phyloP scores from a whole-genome alignment of 2,113 vertebrate genomes.

The Microtus pennsylvanicus region DNA sequence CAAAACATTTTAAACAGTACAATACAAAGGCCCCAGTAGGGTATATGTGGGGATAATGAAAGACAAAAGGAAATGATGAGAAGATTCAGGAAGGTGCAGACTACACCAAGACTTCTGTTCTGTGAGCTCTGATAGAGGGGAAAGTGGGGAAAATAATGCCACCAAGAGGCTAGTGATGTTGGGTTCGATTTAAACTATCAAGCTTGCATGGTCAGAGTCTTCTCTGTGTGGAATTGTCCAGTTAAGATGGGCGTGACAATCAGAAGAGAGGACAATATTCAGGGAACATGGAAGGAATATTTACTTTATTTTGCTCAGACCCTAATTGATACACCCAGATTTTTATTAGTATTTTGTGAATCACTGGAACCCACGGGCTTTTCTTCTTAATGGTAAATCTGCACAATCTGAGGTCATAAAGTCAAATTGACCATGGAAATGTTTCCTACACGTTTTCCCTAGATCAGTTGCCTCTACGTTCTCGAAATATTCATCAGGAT shows the following conservation, averaged over 20 bases:
- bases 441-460: neutral
- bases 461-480: neutral
- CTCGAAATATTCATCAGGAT: neutral
- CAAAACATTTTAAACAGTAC: neutral
- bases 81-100: neutral
- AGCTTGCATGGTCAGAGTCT: neutral
- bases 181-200: neutral
- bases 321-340: constrained; percentile 22
- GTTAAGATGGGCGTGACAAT: neutral
- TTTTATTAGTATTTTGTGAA: constrained; percentile 54
- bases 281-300: neutral
- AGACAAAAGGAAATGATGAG: neutral
- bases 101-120: neutral
- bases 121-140: neutral
- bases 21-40: neutral
- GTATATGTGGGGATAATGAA: neutral
- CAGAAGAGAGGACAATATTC: neutral
- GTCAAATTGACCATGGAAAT: constrained; percentile 1
- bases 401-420: constrained; percentile 20
- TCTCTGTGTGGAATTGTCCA: neutral
- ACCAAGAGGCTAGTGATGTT: neutral
- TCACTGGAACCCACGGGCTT: neutral
- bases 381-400: constrained; percentile 44
- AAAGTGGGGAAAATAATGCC: neutral
- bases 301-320: neutral